These are phyloP conservation scores for Chaetogeoica ovagalla DNA, from an alignment of 2,888 invertebrate genomes.

Conservation along the genomic window DNA sequence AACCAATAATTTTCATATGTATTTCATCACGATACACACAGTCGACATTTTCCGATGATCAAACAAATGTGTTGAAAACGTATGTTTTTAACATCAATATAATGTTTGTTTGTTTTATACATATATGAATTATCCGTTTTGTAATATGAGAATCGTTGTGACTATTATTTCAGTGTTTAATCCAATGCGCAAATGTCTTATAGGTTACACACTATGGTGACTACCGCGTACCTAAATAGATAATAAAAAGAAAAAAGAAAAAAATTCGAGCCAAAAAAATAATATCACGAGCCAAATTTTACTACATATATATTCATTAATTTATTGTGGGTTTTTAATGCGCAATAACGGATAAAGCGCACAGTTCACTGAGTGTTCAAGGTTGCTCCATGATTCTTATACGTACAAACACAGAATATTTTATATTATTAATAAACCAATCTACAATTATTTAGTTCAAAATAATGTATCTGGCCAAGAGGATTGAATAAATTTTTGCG, in stretches of 20 bases:
- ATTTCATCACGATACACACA: too few species aligned
- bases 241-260: neutral
- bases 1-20: too few species aligned
- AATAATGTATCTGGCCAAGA: too few species aligned
- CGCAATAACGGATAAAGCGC: neutral
- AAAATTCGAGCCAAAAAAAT: neutral
- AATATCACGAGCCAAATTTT: constrained; percentile 11
- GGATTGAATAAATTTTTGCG: too few species aligned
- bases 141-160: neutral
- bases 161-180: neutral
- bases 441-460: too few species aligned
- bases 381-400: neutral
- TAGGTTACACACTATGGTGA: neutral
- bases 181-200: neutral
- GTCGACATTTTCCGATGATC: too few species aligned
- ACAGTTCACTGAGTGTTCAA: neutral
- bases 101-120: neutral
- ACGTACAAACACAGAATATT: neutral
- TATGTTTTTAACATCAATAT: too few species aligned
- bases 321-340: neutral
- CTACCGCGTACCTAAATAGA: neutral
- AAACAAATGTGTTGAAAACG: too few species aligned
- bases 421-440: too few species aligned
- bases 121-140: neutral
- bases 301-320: neutral